phyloP scores from a whole-genome alignment of 1,140 invertebrate species.

The Idris sp. region DNA sequence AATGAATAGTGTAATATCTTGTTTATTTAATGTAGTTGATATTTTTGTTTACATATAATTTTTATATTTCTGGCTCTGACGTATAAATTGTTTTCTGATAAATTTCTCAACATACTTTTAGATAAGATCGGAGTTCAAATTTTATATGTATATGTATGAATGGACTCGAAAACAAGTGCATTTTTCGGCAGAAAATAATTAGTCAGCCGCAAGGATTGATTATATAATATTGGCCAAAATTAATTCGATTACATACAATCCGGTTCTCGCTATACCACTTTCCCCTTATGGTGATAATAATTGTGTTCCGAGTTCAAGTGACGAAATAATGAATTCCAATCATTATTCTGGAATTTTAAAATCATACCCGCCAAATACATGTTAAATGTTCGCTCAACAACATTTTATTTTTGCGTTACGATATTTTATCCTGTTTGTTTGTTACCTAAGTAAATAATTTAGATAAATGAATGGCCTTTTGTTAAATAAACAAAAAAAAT shows the following conservation, averaged over 20 bases:
- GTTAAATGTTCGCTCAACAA: conserved; percentile 22
- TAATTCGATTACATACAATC: conserved; percentile 36
- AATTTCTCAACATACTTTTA: no score
- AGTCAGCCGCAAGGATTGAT: conserved; percentile 19
- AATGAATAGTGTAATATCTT: neutral
- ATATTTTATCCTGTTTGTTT: conserved; percentile 4
- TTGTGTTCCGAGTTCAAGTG: conserved; percentile 47
- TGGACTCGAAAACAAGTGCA: neutral
- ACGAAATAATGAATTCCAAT: conserved; percentile 31
- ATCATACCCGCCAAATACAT: conserved; percentile 10
- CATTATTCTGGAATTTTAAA: conserved; percentile 20
- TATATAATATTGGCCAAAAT: conserved; percentile 32
- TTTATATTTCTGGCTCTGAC: no score
- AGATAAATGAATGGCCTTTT: no score
- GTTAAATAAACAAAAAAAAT: conserved; percentile 24
- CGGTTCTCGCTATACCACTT: conserved; percentile 46
- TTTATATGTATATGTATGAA: neutral
- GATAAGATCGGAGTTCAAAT: no score
- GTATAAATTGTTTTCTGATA: no score
- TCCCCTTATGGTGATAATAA: conserved; percentile 56
- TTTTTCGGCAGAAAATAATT: conserved; percentile 1
- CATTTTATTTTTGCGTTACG: conserved; percentile 9
- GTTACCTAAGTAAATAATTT: neutral
- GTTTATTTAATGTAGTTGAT: no score
- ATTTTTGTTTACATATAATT: no score